Evolutionary conservation across 2,797 vertebrate species (phyloP), one percentile per base, ranked within the genome.

Genomic region (Enteromius unitaeniatus): DNA sequence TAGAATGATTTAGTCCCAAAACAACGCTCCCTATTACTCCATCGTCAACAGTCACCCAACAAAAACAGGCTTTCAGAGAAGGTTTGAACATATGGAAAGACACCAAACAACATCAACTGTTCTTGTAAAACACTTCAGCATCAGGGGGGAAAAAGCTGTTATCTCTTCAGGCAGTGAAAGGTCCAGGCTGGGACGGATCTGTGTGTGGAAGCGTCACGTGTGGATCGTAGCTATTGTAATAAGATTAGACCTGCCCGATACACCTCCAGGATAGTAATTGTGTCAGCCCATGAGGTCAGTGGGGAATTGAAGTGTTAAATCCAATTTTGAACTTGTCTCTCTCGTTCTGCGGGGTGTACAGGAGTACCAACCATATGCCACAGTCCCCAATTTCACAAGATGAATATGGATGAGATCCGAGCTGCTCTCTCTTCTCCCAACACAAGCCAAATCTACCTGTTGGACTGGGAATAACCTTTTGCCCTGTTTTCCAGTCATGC

Each of bases 281-380:
- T 94, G 92, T 93, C 93, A 93, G 93, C 91, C 91, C 84, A 89
- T 89, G 87, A 90, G 93, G 92, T 94, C 94, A 94, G 90, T 81
- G 84, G 95, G 94, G 93, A 95, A 92, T 94, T 91, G 87, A 88
- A 92, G 93, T 93, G 94, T 94, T 95, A 94, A 95, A 95, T 95
- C 94, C 93, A 95, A 94, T 95, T 94, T 92, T 88, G 92, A 93
- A 91, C 94, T 91, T 93, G 93, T 93, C 88, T 93, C 91, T 93
- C 85, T 93, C 84, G 77, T 91, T 90, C 88, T 87, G 89, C 76
- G 86, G 83, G 76, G 91, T 84, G 89, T 90, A 87, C 86, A 67
- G 88, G 85, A 93, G 93, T 85, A 93, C 82, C 91, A 85, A 91
- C 95, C 95, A 95, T 95, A 95, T 95, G 95, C 94, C 92, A 89